Evolutionary conservation across 2,888 invertebrate species (phyloP).

Genomic region (Aelia acuminata): DNA sequence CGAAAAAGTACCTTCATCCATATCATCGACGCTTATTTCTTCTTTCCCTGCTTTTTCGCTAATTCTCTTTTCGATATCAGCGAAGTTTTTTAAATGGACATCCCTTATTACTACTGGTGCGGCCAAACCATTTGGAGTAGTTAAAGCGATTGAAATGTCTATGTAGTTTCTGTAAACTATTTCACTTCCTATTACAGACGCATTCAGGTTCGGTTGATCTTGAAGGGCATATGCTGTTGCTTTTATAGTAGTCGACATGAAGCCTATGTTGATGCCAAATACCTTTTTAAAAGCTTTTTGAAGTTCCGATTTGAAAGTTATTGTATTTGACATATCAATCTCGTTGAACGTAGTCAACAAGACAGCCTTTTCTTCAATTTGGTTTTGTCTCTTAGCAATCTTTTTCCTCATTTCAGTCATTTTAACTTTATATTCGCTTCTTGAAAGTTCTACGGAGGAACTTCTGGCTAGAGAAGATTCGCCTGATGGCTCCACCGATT

Average conservation of each 20-base stretch:
- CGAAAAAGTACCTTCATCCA: slow-evolving; percentile 99
- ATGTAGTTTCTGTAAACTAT: slow-evolving; percentile 92
- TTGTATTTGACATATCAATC: slow-evolving; percentile 96
- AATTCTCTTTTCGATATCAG: slow-evolving; percentile 93
- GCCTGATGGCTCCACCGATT: slow-evolving; percentile 66
- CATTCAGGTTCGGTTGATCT: slow-evolving; percentile 97
- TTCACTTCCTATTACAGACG: slow-evolving; percentile 92
- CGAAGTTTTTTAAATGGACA: slow-evolving; percentile 94
- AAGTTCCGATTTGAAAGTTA: slow-evolving; percentile 91
- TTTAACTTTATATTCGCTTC: slow-evolving; percentile 95
- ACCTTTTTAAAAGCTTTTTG: slow-evolving; percentile 94
- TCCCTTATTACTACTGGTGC: slow-evolving; percentile 97
- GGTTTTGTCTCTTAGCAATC: slow-evolving; percentile 95
- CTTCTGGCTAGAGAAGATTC: slow-evolving; percentile 67
- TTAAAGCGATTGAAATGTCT: slow-evolving; percentile 97
- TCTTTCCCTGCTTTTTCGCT: slow-evolving; percentile 92
- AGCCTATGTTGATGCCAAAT: slow-evolving; percentile 93
- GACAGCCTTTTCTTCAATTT: slow-evolving; percentile 97
- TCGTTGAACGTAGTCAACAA: slow-evolving; percentile 99
- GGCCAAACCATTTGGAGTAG: slow-evolving; percentile 97
- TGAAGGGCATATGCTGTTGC: slow-evolving; percentile 93
- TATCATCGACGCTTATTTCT: slow-evolving; percentile 94
- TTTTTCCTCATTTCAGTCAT: slow-evolving; percentile 97
- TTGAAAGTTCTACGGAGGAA: slow-evolving; percentile 68
- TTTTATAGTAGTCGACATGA: slow-evolving; percentile 98